Base-by-base conservation (phyloP, 2,888 invertebrate genomes). In the Hydroisotoma schaefferi region DNA sequence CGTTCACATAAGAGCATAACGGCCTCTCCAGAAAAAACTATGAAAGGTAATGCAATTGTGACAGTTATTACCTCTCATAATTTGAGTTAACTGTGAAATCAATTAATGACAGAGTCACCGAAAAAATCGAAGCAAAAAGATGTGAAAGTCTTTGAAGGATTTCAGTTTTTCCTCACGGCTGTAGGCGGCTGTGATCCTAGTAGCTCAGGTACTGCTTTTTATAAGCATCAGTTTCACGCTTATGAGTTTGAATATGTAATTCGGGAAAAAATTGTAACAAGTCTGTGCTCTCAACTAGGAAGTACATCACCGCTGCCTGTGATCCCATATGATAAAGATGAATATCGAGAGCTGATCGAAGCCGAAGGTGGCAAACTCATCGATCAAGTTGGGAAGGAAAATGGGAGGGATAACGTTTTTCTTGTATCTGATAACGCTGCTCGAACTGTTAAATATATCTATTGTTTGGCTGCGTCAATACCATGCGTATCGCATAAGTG, bases 381-480 rank as follows among this genome's bases (percentile, higher is more conserved):
- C 1, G 67, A 69, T 10, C 15, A 22, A 1, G 69, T 72, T 37
- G 69, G 70, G 6, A 56, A 55, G 38, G 67, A 68, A 57, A 55
- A 52, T 10, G 25, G 12, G 8, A 62, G 26, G 20, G 72, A 76
- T 0, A 78, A 77, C 1, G 82, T 82, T 67, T 82, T 80, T 69
- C 77, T 85, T 33, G 81, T 89, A 57, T 84, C 88, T 0, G 85
- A 87, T 8, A 81, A 85, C 18, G 85, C 86, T 40, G 87, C 87
- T 71, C 79, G 84, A 55, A 89, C 89, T 0, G 84, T 85, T 10
- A 88, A 88, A 74, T 87, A 85, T 76, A 80, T 90, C 69, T 82
- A 85, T 68, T 87, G 86, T 68, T 75, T 90, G 40, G 86, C 87
- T 0, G 81, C 82, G 1, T 84, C 84, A 60, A 81, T 88, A 48